phyloP scores from a whole-genome alignment of 2,888 invertebrate species.

The Netelia inedita region DNA sequence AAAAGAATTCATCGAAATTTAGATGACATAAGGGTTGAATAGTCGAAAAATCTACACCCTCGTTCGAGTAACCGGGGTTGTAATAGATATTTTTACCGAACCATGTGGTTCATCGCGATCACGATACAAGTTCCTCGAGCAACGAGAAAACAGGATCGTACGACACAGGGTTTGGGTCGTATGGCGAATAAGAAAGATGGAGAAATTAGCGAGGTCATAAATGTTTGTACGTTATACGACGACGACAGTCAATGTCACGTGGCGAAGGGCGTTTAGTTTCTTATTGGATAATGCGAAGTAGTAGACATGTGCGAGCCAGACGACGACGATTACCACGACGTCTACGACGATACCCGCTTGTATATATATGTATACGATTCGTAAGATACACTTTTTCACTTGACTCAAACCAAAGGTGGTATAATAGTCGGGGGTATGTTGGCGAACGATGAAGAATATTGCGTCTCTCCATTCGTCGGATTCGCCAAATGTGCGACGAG shows the following conservation, averaged over 20 bases:
- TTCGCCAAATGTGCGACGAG: conserved; percentile 39
- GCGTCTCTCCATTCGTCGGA: conserved; percentile 38
- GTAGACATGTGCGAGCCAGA: conserved; percentile 82
- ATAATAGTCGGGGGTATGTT: conserved; percentile 6
- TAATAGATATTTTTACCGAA: not conserved
- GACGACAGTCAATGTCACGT: conserved; percentile 73
- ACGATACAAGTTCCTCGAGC: not conserved
- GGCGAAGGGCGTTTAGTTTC: conserved; percentile 78
- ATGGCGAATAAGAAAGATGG: conserved; percentile 51
- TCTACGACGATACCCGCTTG: conserved; percentile 28
- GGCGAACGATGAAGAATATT: conserved; percentile 45
- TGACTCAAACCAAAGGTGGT: conserved; percentile 28
- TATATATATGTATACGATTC: not conserved
- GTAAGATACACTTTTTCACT: not conserved
- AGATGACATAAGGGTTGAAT: too few relatives aligned
- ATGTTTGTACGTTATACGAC: conserved; percentile 53
- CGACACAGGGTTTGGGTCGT: not conserved
- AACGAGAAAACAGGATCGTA: not conserved
- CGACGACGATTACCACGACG: conserved; percentile 66
- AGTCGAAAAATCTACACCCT: not conserved
- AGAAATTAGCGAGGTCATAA: conserved; percentile 69
- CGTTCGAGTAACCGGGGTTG: not conserved
- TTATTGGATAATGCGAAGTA: conserved; percentile 78
- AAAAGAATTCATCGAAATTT: too few relatives aligned
- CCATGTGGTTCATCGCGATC: not conserved